phyloP scores from a whole-genome alignment of 2,888 invertebrate species.

The Drosophila differens region DNA sequence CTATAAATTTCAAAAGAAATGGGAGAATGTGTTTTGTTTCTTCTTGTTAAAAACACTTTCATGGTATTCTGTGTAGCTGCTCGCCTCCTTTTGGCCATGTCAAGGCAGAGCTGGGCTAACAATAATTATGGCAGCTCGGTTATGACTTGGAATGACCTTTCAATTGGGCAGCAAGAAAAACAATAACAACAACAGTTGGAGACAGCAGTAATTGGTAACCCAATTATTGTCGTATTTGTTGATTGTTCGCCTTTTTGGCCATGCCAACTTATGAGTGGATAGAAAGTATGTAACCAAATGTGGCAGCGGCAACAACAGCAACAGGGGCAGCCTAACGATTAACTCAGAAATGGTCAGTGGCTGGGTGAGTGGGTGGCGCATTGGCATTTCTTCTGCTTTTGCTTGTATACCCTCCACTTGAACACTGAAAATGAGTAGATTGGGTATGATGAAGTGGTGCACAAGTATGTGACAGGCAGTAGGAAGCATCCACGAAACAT shows the following conservation, averaged over 20 bases:
- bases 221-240: constrained; percentile 38
- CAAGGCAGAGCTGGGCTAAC: not conserved
- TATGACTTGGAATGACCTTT: constrained; percentile 5
- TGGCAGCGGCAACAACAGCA: constrained; percentile 23
- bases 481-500: not conserved
- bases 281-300: constrained; percentile 71
- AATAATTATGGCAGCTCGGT: not conserved
- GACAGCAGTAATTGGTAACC: constrained; percentile 46
- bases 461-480: not conserved
- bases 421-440: not conserved
- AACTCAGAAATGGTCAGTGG: constrained; percentile 18
- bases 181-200: constrained; percentile 5
- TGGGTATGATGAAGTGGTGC: not conserved
- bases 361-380: not conserved
- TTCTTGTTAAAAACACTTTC: not conserved
- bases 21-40: not conserved
- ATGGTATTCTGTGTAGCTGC: not conserved
- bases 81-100: not conserved
- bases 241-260: constrained; percentile 15
- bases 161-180: not conserved
- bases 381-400: not conserved
- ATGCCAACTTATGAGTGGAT: constrained; percentile 60
- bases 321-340: constrained; percentile 10
- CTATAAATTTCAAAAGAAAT: not conserved
- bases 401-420: not conserved